Evolutionary conservation across 1,140 invertebrate genomes (phyloP).

Genomic region (Sarcophaga bullata): DNA sequence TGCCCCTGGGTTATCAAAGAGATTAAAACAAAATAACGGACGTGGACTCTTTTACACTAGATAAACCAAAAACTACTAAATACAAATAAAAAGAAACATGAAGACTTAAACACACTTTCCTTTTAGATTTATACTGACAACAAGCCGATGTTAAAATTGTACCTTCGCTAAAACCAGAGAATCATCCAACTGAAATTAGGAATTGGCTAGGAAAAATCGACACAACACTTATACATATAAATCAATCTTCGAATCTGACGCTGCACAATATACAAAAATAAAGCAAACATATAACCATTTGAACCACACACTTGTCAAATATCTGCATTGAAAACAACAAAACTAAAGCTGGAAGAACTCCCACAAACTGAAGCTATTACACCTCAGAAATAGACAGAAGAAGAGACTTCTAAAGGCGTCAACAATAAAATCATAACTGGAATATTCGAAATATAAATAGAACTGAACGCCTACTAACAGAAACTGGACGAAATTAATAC

Average conservation of each 20-base stretch:
- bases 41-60: neutral
- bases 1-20: slow-evolving; percentile 9
- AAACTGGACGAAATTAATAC: neutral
- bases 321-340: neutral
- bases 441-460: too few relatives aligned
- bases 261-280: neutral
- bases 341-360: neutral
- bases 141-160: neutral
- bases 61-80: slow-evolving; percentile 28
- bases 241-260: neutral
- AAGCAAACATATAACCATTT: neutral
- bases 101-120: slow-evolving; percentile 24
- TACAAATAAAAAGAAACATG: slow-evolving; percentile 18
- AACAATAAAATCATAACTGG: slow-evolving; percentile 40
- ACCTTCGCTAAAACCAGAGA: neutral
- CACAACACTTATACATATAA: neutral
- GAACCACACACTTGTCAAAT: neutral
- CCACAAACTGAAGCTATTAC: neutral
- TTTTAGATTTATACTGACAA: slow-evolving; percentile 3
- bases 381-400: slow-evolving; percentile 16
- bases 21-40: slow-evolving; percentile 34
- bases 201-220: neutral
- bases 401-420: slow-evolving; percentile 33
- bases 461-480: slow-evolving; percentile 12
- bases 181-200: neutral